Base-by-base conservation (phyloP, 64 coral and sea anemone genomes). In the Exaiptasia diaphana region DNA sequence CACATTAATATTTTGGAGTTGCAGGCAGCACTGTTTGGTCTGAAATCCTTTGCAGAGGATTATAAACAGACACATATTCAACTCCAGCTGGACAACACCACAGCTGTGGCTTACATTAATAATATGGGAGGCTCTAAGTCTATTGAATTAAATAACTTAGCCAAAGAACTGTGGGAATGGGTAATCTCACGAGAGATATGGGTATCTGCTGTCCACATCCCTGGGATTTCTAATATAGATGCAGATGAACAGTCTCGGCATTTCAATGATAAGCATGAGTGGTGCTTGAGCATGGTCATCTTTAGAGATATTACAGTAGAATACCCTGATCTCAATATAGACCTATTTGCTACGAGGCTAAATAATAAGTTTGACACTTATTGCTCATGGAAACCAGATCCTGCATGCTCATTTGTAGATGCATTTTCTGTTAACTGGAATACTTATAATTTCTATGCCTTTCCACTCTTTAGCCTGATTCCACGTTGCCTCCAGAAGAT, bases 351-450 rank as follows among this genome's bases (percentile, higher is more conserved):
- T 6, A 82, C 81, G 60, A 90, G 81, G 75, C 5, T 96, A 13
- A 90, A 82, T 82, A 15, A 85, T 67, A 74, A 90, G 20, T 74
- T 96, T 27, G 68, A 57, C 10, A 59, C 50, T 20, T 90, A 97
- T 20, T 97, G 75, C 39, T 90, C 82, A 53, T 90, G 82, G 81
- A 69, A 90, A 85, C 82, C 82, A 90, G 86, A 96, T 25, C 82
- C 86, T 73, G 81, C 76, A 43, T 86, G 64, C 68, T 74, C 42
- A 42, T 68, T 78, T 80, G 67, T 89, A 67, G 86, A 96, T 85
- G 80, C 80, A 41, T 96, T 96, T 76, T 75, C 86, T 46, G 14
- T 86, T 69, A 74, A 69, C 23, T 90, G 86, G 92, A 22, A 44
- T 42, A 49, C 35, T 48, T 67, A 68, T 55, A 73, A 78, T 17